Conservation (phyloP, 2,888 invertebrate species). For the Stenichneumon culpator region DNA sequence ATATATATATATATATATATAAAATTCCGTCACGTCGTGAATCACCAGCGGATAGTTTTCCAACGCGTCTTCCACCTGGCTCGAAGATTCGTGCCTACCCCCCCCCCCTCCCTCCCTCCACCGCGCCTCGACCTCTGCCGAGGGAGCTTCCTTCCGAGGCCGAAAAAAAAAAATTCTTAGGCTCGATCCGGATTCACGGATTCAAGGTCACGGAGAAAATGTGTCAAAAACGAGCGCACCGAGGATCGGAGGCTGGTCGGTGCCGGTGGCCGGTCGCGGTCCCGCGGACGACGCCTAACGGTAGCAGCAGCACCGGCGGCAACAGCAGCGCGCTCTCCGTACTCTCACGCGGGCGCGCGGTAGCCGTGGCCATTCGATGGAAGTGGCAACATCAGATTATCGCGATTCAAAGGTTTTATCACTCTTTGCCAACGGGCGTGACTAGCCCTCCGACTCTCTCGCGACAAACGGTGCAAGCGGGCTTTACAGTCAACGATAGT, state of each 20-base stretch:
- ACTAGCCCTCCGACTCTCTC: not conserved
- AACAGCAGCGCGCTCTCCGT: conserved; percentile 39
- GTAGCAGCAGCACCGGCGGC: conserved; percentile 42
- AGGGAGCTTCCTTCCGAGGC: no score
- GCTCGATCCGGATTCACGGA: conserved; percentile 75
- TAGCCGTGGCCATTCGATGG: conserved; percentile 4
- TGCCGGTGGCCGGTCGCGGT: conserved; percentile 60
- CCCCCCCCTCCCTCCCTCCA: no score
- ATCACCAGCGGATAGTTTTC: no score
- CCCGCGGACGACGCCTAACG: conserved; percentile 67
- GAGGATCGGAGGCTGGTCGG: conserved; percentile 36
- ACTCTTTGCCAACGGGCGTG: not conserved
- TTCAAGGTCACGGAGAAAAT: conserved; percentile 81
- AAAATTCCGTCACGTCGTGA: no score
- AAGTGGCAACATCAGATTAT: conserved; percentile 30
- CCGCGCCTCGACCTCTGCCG: no score
- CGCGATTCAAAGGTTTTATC: conserved; percentile 26
- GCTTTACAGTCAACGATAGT: not conserved
- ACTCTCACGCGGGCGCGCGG: conserved; percentile 6
- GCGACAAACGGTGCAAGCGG: conserved; percentile 31
- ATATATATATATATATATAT: no score
- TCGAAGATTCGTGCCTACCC: no score
- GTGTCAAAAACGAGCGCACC: conserved; percentile 75
- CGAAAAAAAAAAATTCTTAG: no score
- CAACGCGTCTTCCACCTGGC: no score